Percentiles rank a stretch among this genome's conserved stretches.
phyloP scores from a whole-genome alignment of 2,113 vertebrate species.

The Murina feae region DNA sequence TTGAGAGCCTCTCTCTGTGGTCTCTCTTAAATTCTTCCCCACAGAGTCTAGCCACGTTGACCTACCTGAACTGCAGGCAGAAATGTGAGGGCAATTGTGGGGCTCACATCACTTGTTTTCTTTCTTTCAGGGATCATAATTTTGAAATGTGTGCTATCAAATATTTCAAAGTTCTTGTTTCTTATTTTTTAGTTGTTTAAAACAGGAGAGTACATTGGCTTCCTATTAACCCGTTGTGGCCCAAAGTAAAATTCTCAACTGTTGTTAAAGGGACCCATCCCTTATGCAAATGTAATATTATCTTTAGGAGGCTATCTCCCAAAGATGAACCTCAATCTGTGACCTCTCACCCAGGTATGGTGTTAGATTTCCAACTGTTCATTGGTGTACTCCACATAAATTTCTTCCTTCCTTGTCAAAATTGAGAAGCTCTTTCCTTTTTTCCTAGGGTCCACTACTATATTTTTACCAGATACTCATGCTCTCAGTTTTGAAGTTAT shows the following conservation, averaged over 20 bases:
- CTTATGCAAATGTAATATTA: conserved; percentile 9
- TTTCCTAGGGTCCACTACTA: neutral
- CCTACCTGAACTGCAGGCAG: neutral
- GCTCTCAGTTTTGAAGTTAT: neutral
- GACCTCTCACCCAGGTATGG: neutral
- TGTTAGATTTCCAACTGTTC: neutral
- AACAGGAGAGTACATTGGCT: neutral
- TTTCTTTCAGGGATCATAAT: neutral
- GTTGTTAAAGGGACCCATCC: neutral
- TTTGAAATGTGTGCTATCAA: neutral
- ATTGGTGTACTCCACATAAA: neutral
- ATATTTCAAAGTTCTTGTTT: neutral
- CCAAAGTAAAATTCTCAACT: neutral
- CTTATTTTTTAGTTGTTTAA: conserved; percentile 14
- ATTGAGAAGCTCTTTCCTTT: neutral
- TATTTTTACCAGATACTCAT: neutral
- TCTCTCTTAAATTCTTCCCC: neutral
- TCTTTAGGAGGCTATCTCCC: neutral
- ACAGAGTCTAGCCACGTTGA: neutral
- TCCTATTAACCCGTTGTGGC: neutral
- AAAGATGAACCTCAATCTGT: neutral
- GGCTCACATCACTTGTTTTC: neutral
- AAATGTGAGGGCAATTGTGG: neutral
- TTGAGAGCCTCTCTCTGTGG: neutral
- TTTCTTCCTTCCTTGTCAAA: conserved; percentile 19